These are phyloP conservation scores for Amphiura filiformis DNA, from an alignment of 35 echinoderm and acorn worm genomes.

Conservation along the genomic window DNA sequence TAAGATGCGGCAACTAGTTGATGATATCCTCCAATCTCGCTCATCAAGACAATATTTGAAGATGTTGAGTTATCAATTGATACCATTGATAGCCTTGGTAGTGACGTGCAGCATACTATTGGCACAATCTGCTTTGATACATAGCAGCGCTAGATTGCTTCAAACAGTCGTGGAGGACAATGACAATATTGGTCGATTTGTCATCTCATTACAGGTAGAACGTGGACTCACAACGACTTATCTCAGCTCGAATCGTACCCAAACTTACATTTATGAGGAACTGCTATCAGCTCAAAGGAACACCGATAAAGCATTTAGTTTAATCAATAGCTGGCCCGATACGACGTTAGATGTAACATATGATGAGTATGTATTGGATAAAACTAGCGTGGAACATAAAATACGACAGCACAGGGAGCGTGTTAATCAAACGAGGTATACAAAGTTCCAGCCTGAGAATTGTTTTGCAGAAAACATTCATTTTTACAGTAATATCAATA, in stretches of 20 bases:
- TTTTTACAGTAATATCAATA: conserved; percentile 33
- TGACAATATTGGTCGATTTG: neutral
- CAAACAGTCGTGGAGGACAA: neutral
- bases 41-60: neutral
- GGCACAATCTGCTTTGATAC: neutral
- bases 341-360: too few species aligned
- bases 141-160: neutral
- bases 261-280: too few species aligned
- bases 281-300: neutral
- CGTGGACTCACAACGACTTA: conserved; percentile 17
- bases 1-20: too few species aligned
- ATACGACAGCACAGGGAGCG: neutral
- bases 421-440: neutral
- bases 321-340: neutral
- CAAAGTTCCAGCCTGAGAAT: too few species aligned
- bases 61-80: neutral
- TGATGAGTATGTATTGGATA: neutral
- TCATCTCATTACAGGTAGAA: conserved; percentile 34
- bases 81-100: neutral
- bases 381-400: neutral
- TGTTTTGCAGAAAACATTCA: conserved; percentile 7
- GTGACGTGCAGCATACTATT: neutral
- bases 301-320: neutral
- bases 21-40: neutral
- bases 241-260: conserved; percentile 18